Conservation (phyloP, 2,113 vertebrate genomes). For the Anthoscopus minutus region DNA sequence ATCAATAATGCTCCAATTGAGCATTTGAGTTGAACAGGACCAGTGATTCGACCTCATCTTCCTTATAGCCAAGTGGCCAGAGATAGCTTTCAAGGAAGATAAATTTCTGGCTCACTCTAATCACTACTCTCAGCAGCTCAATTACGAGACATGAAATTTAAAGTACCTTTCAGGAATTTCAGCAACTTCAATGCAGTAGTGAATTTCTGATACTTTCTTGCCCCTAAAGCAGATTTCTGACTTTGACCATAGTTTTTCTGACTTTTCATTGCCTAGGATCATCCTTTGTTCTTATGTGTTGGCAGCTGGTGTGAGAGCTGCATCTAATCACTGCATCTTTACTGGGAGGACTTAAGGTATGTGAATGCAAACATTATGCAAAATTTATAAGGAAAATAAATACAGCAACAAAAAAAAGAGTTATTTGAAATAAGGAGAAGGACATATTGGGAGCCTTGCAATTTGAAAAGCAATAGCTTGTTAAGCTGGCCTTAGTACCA, state of each 20-base stretch:
- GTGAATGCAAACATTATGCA: neutral
- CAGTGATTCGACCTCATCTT: neutral
- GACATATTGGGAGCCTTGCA: neutral
- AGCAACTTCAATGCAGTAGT: neutral
- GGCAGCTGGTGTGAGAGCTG: neutral
- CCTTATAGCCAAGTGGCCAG: neutral
- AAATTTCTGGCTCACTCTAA: neutral
- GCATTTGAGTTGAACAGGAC: neutral
- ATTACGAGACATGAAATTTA: neutral
- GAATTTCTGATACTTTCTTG: neutral
- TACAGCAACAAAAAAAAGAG: neutral
- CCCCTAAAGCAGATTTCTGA: neutral
- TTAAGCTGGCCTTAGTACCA: constrained; percentile 38
- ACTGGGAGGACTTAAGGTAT: neutral
- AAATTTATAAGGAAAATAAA: neutral
- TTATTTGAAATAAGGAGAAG: constrained; percentile 18
- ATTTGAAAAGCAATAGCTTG: constrained; percentile 43
- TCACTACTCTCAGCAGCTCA: neutral
- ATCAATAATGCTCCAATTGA: neutral
- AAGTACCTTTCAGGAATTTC: neutral
- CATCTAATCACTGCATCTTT: neutral
- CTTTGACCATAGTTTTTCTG: neutral
- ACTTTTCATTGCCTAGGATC: neutral
- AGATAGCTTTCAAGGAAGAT: neutral
- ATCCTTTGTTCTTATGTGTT: neutral